These are phyloP conservation scores for Megalops atlanticus DNA, from an alignment of 2,113 vertebrate species.

Conservation along the genomic window DNA sequence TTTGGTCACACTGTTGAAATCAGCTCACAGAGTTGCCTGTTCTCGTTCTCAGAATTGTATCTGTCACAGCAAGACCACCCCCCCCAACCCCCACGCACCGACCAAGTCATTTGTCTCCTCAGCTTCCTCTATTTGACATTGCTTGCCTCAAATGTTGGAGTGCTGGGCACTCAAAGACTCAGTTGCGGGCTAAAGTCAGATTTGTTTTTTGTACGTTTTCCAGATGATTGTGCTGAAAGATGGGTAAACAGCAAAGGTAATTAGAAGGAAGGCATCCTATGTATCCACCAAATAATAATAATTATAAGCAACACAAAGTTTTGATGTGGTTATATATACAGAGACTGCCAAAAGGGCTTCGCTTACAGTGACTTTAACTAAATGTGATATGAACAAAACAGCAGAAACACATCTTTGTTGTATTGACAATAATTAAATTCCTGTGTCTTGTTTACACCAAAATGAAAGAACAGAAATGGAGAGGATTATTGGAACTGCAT, in stretches of 20 bases:
- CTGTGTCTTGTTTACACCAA: no score
- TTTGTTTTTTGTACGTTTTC: not conserved
- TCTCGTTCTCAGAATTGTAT: slow-evolving; percentile 32
- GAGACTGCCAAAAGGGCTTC: no score
- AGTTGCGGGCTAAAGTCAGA: no score
- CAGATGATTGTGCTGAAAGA: not conserved
- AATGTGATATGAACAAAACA: no score
- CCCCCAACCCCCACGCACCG: not conserved
- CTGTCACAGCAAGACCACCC: not conserved
- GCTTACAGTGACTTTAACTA: no score
- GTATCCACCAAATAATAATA: no score
- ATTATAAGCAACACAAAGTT: no score
- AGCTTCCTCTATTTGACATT: not conserved
- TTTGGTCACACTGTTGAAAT: slow-evolving; percentile 20
- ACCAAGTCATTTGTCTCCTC: not conserved
- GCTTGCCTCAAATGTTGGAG: not conserved
- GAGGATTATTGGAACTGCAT: no score
- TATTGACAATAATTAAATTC: no score
- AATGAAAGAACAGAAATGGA: no score
- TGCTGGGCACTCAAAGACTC: not conserved
- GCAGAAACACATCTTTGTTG: no score
- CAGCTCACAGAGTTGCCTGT: slow-evolving; percentile 1
- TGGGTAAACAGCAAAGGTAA: not conserved
- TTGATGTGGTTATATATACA: no score
- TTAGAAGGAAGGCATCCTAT: not conserved